These are phyloP conservation scores for Pipra filicauda DNA, from an alignment of 2,113 vertebrate species.

Conservation along the genomic window DNA sequence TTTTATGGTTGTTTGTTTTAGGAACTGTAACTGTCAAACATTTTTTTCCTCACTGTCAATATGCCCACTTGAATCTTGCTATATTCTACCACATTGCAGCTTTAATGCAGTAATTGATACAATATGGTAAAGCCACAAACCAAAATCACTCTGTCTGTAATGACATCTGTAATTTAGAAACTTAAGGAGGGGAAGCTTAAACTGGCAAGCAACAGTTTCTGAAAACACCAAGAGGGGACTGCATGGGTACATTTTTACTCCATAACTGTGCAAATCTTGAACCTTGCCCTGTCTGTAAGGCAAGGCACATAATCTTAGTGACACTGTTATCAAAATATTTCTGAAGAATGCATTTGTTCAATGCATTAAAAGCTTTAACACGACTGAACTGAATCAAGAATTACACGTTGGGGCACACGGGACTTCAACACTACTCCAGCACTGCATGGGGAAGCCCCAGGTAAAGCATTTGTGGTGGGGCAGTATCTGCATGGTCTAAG, in stretches of 20 bases:
- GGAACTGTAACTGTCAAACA: not conserved
- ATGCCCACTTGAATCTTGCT: not conserved
- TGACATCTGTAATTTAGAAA: not conserved
- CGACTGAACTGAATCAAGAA: not conserved
- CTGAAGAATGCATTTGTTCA: not conserved
- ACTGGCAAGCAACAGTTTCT: not conserved
- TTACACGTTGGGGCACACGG: fast-evolving
- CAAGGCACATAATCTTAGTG: not conserved
- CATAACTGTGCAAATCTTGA: not conserved
- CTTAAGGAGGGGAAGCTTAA: not conserved
- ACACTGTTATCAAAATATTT: not conserved
- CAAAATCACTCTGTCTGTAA: not conserved
- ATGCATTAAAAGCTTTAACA: not conserved
- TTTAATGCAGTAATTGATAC: not conserved
- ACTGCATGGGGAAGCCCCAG: fast-evolving
- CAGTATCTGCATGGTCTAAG: not conserved
- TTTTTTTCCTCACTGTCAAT: not conserved
- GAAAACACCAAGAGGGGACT: not conserved
- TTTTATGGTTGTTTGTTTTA: not conserved
- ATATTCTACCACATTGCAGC: not conserved
- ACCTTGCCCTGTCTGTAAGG: not conserved
- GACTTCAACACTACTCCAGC: not conserved
- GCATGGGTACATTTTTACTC: not conserved
- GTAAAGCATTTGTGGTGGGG: not conserved
- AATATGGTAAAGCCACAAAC: not conserved